These are phyloP conservation scores for Xyrauchen texanus DNA, from an alignment of 2,113 vertebrate species.

Conservation along the genomic window DNA sequence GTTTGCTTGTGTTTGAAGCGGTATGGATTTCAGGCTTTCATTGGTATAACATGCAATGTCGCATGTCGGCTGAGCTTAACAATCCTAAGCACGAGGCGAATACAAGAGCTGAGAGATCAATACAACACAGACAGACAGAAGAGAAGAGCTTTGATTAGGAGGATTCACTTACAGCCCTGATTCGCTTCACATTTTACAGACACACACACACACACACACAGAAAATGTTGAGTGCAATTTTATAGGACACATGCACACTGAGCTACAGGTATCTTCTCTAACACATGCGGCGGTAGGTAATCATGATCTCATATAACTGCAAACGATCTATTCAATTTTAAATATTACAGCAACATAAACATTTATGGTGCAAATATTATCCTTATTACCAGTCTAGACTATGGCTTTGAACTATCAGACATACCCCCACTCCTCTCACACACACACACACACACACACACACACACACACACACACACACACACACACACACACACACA, in stretches of 20 bases:
- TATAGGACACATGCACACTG: conserved; percentile 23
- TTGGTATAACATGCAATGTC: conserved; percentile 30
- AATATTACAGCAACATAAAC: conserved; percentile 8
- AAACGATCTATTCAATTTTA: conserved; percentile 28
- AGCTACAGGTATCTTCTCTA: neutral
- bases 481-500: neutral
- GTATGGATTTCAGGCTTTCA: conserved; percentile 33
- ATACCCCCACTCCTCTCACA: neutral
- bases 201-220: conserved; percentile 21
- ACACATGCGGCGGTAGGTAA: neutral
- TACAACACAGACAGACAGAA: conserved; percentile 46
- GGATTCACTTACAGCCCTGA: conserved; percentile 51
- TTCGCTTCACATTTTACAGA: conserved; percentile 34
- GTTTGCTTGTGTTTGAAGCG: conserved; percentile 13
- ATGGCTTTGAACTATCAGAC: conserved; percentile 44
- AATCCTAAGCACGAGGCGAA: conserved; percentile 28
- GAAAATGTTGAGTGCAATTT: conserved; percentile 27
- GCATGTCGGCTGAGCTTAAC: conserved; percentile 35
- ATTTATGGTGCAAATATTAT: conserved; percentile 9
- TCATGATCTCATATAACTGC: conserved; percentile 12
- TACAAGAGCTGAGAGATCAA: conserved; percentile 49
- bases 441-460: neutral
- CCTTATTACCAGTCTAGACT: conserved; percentile 44
- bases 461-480: no score
- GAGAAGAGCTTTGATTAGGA: conserved; percentile 52